A percentile compares a stretch with the other conserved stretches of the same genome.
These are phyloP conservation scores for Sylvietta virens DNA, from an alignment of 2,113 vertebrate genomes.

Conservation along the genomic window DNA sequence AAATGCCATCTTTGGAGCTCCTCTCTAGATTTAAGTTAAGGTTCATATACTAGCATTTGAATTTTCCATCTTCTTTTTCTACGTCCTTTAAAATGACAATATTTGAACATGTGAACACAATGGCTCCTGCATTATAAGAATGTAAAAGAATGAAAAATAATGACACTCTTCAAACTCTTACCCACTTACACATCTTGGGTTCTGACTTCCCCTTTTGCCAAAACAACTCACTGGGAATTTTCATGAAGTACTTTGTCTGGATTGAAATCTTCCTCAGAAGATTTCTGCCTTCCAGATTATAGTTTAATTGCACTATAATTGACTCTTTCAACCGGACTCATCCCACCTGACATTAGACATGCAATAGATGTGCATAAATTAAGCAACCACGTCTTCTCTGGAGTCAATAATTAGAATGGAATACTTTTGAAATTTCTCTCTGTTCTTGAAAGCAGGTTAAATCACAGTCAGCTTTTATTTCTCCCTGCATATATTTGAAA, in stretches of 20 bases:
- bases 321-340: neutral
- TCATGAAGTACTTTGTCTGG: neutral
- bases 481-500: neutral
- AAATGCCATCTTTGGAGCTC: neutral
- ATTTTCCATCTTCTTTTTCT: neutral
- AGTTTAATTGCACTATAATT: neutral
- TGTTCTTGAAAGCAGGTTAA: neutral
- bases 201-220: neutral
- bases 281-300: neutral
- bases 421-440: neutral
- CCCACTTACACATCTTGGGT: neutral
- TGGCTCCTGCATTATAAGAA: neutral
- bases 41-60: neutral
- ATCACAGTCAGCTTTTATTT: neutral
- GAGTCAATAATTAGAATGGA: neutral
- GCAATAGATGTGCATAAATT: neutral
- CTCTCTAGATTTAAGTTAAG: neutral
- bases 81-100: neutral
- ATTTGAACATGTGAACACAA: neutral
- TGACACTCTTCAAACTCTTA: neutral
- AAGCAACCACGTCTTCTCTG: neutral
- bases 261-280: neutral
- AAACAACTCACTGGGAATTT: neutral
- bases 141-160: neutral
- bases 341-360: neutral